phyloP scores from a whole-genome alignment of 2,888 invertebrate genomes.

The Hypomecis atomaria region DNA sequence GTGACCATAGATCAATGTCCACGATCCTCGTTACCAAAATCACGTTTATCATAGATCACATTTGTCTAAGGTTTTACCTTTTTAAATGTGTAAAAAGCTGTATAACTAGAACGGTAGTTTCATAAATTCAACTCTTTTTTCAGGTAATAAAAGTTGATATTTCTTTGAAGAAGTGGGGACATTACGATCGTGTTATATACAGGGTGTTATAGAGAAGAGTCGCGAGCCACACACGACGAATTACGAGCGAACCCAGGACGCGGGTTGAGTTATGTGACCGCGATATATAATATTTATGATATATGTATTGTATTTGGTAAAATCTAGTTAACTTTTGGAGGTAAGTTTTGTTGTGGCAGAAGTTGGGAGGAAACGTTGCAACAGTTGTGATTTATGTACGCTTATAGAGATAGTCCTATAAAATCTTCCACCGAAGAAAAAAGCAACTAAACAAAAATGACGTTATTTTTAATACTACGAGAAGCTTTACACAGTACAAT shows the following conservation, averaged over 20 bases:
- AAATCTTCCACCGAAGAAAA: background rate
- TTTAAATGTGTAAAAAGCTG: constrained; percentile 45
- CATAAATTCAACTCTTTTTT: constrained; percentile 49
- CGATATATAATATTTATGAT: constrained; percentile 76
- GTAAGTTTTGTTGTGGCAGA: constrained; percentile 34
- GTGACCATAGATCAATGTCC: constrained; percentile 70
- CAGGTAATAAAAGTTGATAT: constrained; percentile 46
- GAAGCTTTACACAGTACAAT: too few relatives aligned
- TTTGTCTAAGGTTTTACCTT: constrained; percentile 79
- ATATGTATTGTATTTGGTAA: constrained; percentile 67
- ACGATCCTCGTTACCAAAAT: constrained; percentile 79
- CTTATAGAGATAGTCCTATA: constrained; percentile 11
- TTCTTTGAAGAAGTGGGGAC: constrained; percentile 47
- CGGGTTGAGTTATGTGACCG: constrained; percentile 75
- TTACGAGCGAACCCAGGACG: constrained; percentile 75
- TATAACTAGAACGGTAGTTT: constrained; percentile 42
- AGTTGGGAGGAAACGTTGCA: constrained; percentile 20
- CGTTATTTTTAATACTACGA: too few relatives aligned
- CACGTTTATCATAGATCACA: constrained; percentile 83
- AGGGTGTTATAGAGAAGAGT: constrained; percentile 67
- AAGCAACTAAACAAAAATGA: too few relatives aligned
- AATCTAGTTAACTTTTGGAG: constrained; percentile 55
- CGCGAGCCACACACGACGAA: constrained; percentile 83
- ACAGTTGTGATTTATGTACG: constrained; percentile 16
- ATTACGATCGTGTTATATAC: constrained; percentile 56